These are phyloP conservation scores for Trichogramma dendrolimi DNA, from an alignment of 2,888 invertebrate genomes.

Conservation along the genomic window DNA sequence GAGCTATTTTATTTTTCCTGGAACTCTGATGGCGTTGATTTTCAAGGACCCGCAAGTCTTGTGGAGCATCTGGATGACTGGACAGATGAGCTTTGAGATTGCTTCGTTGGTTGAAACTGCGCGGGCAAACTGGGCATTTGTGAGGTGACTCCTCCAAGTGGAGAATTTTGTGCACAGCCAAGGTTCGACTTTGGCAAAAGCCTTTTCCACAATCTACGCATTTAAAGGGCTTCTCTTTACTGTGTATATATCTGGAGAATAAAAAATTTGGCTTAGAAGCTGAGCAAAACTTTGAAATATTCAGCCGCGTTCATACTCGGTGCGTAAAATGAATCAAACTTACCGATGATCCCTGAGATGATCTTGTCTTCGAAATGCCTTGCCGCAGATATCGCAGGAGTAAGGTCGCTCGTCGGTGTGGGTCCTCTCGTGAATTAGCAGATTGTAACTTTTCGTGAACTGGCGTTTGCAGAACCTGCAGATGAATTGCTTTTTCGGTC, in stretches of 20 bases:
- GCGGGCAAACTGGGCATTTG: slow-evolving; percentile 83
- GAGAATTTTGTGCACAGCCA: slow-evolving; percentile 92
- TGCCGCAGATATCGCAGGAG: slow-evolving; percentile 95
- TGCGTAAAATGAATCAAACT: slow-evolving; percentile 41
- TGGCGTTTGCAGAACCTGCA: slow-evolving; percentile 96
- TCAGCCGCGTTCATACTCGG: neutral
- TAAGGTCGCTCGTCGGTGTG: slow-evolving; percentile 97
- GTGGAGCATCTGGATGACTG: slow-evolving; percentile 73
- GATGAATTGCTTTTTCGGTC: slow-evolving; percentile 97
- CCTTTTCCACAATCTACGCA: slow-evolving; percentile 96
- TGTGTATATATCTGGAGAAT: slow-evolving; percentile 83
- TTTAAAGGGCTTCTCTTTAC: slow-evolving; percentile 97
- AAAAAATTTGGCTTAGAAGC: slow-evolving; percentile 1
- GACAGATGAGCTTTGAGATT: slow-evolving; percentile 86
- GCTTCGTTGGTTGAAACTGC: slow-evolving; percentile 87
- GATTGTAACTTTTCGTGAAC: slow-evolving; percentile 96
- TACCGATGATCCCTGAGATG: slow-evolving; percentile 90
- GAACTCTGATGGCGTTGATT: neutral
- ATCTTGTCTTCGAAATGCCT: slow-evolving; percentile 95
- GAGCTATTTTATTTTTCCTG: neutral
- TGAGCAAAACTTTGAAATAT: neutral
- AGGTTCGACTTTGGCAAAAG: slow-evolving; percentile 93
- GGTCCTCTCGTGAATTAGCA: slow-evolving; percentile 94
- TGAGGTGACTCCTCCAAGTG: slow-evolving; percentile 92
- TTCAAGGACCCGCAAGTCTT: slow-evolving; percentile 46